Conservation (phyloP, 2,113 vertebrate species). For the Rhegmatorhina hoffmannsi region DNA sequence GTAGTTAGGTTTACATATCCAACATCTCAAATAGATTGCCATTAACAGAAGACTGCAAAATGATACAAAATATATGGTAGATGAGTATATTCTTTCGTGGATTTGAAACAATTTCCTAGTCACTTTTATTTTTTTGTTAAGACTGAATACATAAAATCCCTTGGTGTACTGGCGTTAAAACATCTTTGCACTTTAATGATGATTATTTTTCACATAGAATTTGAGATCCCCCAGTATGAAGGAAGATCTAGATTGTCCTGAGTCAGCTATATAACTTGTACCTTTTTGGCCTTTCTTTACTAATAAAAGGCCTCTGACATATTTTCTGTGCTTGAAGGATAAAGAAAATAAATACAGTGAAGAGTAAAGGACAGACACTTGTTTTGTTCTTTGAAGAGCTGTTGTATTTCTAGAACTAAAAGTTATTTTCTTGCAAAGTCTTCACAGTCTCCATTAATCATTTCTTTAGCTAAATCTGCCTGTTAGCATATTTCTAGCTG, state of each 20-base stretch:
- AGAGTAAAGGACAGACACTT: constrained; percentile 3
- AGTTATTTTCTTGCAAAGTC: constrained; percentile 43
- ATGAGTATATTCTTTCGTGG: neutral
- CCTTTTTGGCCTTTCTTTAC: constrained; percentile 5
- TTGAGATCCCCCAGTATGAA: neutral
- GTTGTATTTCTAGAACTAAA: constrained; percentile 30
- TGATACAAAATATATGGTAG: neutral
- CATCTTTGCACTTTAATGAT: neutral
- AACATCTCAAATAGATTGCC: neutral
- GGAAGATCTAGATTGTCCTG: neutral
- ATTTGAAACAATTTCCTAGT: neutral
- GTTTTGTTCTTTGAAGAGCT: neutral
- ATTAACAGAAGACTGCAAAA: neutral
- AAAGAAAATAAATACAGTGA: constrained; percentile 9
- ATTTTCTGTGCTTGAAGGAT: constrained; percentile 10
- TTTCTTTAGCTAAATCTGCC: constrained; percentile 44
- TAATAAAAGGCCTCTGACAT: neutral
- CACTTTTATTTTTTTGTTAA: neutral
- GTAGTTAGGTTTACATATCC: neutral
- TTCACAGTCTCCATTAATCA: constrained; percentile 49
- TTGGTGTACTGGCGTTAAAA: neutral
- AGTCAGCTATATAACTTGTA: neutral
- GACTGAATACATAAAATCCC: neutral
- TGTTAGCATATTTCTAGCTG: constrained; percentile 26
- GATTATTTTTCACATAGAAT: neutral